A percentile compares a stretch with the other conserved stretches of the same genome.
Evolutionary conservation across 2,888 invertebrate species (phyloP).

Genomic region (Eupithecia subumbrata): DNA sequence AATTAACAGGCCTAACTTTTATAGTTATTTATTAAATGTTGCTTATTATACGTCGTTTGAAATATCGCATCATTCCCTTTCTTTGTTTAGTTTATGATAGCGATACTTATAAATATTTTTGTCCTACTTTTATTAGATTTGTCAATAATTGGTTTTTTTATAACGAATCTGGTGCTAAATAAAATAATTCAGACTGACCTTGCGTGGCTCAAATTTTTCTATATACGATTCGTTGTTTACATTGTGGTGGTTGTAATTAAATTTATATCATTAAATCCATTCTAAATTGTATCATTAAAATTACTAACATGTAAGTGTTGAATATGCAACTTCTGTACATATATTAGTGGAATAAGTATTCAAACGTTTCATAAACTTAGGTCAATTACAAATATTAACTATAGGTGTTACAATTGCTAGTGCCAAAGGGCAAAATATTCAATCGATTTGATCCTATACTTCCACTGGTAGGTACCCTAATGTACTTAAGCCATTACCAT

Average conservation of each 20-base stretch:
- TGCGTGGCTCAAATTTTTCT: slow-evolving; percentile 68
- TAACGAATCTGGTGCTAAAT: slow-evolving; percentile 74
- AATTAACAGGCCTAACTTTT: slow-evolving; percentile 26
- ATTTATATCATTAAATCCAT: slow-evolving; percentile 24
- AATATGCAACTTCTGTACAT: slow-evolving; percentile 21
- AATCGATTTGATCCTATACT: not conserved
- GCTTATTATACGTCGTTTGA: slow-evolving; percentile 34
- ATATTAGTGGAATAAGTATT: slow-evolving; percentile 19
- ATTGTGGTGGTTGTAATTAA: slow-evolving; percentile 29
- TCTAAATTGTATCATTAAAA: slow-evolving; percentile 20
- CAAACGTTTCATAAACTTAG: not conserved
- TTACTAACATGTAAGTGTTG: slow-evolving; percentile 15
- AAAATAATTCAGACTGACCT: slow-evolving; percentile 62
- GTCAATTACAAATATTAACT: slow-evolving; percentile 10
- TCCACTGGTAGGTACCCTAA: not conserved
- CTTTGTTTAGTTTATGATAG: slow-evolving; percentile 70
- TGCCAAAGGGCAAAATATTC: not conserved
- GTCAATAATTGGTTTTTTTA: slow-evolving; percentile 42
- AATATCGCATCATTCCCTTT: slow-evolving; percentile 79
- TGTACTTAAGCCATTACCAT: not conserved
- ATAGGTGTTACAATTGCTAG: slow-evolving; percentile 2
- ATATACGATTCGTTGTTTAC: slow-evolving; percentile 47
- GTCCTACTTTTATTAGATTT: slow-evolving; percentile 44
- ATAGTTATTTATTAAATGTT: slow-evolving; percentile 18
- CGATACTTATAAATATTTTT: slow-evolving; percentile 56